These are phyloP conservation scores for Sclerurus mexicanus DNA, from an alignment of 2,113 vertebrate genomes.

Conservation along the genomic window DNA sequence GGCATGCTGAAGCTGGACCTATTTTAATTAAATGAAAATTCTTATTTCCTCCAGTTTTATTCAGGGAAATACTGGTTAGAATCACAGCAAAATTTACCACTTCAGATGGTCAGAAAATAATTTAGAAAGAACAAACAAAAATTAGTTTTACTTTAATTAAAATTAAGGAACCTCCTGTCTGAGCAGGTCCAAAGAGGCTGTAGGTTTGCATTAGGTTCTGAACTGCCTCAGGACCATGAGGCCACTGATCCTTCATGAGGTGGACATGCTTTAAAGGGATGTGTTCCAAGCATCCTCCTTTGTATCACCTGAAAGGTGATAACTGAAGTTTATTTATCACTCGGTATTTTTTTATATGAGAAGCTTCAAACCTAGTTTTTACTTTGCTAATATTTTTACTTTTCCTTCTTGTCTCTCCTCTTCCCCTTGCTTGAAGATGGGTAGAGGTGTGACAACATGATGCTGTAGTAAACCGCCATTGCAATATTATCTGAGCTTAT, in stretches of 20 bases:
- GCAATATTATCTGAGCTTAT: not conserved
- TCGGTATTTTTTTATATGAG: not conserved
- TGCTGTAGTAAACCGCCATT: not conserved
- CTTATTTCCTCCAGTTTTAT: not conserved
- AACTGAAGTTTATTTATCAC: not conserved
- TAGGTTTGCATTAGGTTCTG: not conserved
- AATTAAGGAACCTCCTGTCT: not conserved
- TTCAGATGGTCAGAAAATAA: not conserved
- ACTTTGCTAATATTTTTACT: not conserved
- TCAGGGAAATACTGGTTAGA: not conserved
- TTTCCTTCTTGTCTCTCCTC: not conserved
- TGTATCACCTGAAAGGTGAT: not conserved
- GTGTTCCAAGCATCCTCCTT: not conserved
- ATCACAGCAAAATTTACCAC: not conserved
- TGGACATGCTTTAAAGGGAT: not conserved
- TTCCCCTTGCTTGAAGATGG: not conserved
- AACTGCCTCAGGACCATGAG: not conserved
- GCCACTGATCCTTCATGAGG: not conserved
- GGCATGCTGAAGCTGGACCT: not conserved
- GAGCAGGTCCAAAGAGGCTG: not conserved
- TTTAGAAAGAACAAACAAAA: not conserved
- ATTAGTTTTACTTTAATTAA: not conserved
- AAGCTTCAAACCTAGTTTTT: not conserved
- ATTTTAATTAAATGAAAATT: not conserved
- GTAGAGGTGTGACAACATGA: accelerated